Percentiles rank a stretch among this genome's conserved stretches.
These are phyloP conservation scores for Pagrus major DNA, from an alignment of 2,113 vertebrate genomes.

Conservation along the genomic window DNA sequence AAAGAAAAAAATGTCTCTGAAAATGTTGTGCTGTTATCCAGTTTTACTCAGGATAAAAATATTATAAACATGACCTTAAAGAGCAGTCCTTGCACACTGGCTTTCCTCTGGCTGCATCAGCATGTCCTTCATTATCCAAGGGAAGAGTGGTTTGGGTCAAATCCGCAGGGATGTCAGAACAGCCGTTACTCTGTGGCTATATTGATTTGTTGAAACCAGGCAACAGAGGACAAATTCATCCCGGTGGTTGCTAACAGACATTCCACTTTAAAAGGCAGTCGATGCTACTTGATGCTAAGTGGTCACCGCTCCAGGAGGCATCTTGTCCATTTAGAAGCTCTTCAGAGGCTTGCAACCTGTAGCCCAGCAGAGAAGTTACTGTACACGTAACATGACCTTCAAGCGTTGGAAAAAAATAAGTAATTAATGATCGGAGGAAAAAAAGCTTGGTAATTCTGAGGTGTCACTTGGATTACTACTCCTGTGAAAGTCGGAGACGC, in stretches of 20 bases:
- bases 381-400: background rate
- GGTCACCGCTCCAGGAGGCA: constrained; percentile 34
- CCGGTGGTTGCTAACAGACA: constrained; percentile 31
- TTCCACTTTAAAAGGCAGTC: constrained; percentile 71
- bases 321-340: constrained; percentile 58
- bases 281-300: constrained; percentile 74
- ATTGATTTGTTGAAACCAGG: constrained; percentile 76
- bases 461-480: constrained; percentile 14
- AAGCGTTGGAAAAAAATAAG: background rate
- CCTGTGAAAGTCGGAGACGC: constrained; percentile 5
- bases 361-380: constrained; percentile 23
- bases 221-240: constrained; percentile 64
- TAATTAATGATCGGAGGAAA: background rate
- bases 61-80: constrained; percentile 26
- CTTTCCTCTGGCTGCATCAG: constrained; percentile 34
- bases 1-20: background rate
- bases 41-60: constrained; percentile 5
- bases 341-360: constrained; percentile 18
- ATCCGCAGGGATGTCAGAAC: constrained; percentile 24
- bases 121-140: constrained; percentile 39
- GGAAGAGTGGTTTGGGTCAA: constrained; percentile 2
- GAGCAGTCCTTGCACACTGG: constrained; percentile 11
- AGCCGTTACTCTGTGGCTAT: constrained; percentile 28
- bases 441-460: background rate
- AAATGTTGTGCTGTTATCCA: constrained; percentile 1